phyloP scores from a whole-genome alignment of 2,113 vertebrate species.

The Morone saxatilis region DNA sequence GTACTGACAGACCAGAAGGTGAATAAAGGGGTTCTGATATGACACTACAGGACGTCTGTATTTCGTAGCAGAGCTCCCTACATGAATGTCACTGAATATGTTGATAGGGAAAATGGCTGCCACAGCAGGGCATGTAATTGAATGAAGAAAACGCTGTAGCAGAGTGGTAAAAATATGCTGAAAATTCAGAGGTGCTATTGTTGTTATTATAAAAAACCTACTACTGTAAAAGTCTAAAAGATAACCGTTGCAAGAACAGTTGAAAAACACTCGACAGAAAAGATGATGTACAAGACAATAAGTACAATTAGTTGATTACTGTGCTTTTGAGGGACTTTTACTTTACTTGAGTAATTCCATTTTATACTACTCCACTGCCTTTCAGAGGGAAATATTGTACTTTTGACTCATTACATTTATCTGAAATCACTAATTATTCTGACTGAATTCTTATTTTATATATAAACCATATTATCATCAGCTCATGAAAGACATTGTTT shows the following conservation, averaged over 20 bases:
- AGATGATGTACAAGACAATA: not conserved
- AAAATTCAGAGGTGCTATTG: not conserved
- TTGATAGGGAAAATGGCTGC: not conserved
- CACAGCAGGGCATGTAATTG: slow-evolving; percentile 1
- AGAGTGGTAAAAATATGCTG: not conserved
- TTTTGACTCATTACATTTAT: not conserved
- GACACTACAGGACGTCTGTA: not conserved
- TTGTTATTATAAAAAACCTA: not conserved
- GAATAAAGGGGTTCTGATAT: slow-evolving; percentile 22
- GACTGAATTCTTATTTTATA: not conserved
- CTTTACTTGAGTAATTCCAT: not conserved
- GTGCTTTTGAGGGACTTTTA: not conserved
- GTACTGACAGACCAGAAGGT: slow-evolving; percentile 88
- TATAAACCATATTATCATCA: not conserved
- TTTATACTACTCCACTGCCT: not conserved
- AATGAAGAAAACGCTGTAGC: not conserved
- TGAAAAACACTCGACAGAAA: not conserved
- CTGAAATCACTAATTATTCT: not conserved
- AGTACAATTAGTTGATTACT: not conserved
- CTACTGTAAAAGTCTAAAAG: not conserved
- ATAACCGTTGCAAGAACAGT: not conserved
- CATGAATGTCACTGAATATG: not conserved
- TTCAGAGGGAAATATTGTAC: not conserved
- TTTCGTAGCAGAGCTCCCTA: not conserved
- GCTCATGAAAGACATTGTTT: not conserved